phyloP scores from a whole-genome alignment of 2,888 invertebrate species.

The Pheosia tremula region DNA sequence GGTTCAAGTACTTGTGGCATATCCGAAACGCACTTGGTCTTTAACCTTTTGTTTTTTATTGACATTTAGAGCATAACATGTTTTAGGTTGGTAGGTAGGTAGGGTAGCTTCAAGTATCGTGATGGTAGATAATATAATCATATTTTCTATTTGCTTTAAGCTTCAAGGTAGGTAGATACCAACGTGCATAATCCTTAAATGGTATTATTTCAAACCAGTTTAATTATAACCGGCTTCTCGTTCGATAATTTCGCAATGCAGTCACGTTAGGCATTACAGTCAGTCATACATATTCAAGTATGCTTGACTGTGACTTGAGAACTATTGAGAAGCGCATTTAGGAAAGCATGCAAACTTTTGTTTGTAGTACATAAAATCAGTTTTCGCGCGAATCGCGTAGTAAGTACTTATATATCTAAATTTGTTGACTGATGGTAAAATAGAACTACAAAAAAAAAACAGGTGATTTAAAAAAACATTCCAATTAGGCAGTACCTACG shows the following conservation, averaged over 20 bases:
- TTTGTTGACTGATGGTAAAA: neutral
- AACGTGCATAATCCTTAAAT: constrained; percentile 9
- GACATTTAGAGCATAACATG: no score
- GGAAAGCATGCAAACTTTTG: neutral
- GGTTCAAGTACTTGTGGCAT: no score
- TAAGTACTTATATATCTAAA: no score
- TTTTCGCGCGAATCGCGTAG: no score
- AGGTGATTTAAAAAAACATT: constrained; percentile 13
- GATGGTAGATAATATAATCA: neutral
- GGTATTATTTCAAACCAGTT: constrained; percentile 34
- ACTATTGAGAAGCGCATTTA: constrained; percentile 8
- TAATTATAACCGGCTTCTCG: constrained; percentile 28
- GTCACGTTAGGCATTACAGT: constrained; percentile 36
- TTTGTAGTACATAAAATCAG: no score
- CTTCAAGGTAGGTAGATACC: neutral
- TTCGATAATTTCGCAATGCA: constrained; percentile 39
- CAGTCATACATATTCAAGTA: constrained; percentile 38
- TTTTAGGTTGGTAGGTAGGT: neutral
- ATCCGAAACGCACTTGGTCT: no score
- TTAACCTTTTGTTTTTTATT: no score
- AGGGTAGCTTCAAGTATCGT: neutral
- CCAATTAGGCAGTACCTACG: constrained; percentile 11
- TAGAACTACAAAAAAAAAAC: no score
- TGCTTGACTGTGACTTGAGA: constrained; percentile 37
- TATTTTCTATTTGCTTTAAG: neutral